Conservation (phyloP, 2,888 invertebrate genomes). For the Hyposoter dolosus region DNA sequence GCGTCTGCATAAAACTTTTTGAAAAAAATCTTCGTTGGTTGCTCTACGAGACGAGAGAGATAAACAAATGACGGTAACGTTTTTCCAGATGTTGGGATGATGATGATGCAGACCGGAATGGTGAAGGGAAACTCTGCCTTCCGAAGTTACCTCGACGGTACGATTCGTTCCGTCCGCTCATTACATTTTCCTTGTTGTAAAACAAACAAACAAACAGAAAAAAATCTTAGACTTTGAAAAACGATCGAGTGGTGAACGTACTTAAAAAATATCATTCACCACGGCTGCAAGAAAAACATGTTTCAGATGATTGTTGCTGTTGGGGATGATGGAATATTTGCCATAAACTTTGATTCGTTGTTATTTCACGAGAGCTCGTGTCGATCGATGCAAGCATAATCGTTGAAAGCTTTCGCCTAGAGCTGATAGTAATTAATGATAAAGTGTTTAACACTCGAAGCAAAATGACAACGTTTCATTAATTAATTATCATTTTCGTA, state of each 20-base stretch:
- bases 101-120: slow-evolving; percentile 98
- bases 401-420: slow-evolving; percentile 74
- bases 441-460: slow-evolving; percentile 7
- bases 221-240: slow-evolving; percentile 3
- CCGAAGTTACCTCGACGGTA: slow-evolving; percentile 93
- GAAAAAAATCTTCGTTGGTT: slow-evolving; percentile 35
- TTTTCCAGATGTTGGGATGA: slow-evolving; percentile 98
- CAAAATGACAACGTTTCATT: neutral
- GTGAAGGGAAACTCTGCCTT: slow-evolving; percentile 94
- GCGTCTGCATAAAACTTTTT: neutral
- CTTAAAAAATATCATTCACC: slow-evolving; percentile 26
- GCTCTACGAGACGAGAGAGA: slow-evolving; percentile 41
- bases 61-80: slow-evolving; percentile 77
- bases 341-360: slow-evolving; percentile 39
- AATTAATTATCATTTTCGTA: neutral
- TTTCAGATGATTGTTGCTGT: slow-evolving; percentile 43
- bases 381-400: slow-evolving; percentile 62
- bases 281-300: slow-evolving; percentile 20
- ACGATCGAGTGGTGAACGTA: slow-evolving; percentile 13
- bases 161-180: slow-evolving; percentile 85
- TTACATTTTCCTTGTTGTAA: slow-evolving; percentile 71
- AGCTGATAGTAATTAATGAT: slow-evolving; percentile 47
- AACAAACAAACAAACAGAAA: slow-evolving; percentile 14
- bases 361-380: slow-evolving; percentile 47
- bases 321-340: slow-evolving; percentile 42